Evolutionary conservation across 2,113 vertebrate genomes (phyloP).

Genomic region (Dissostichus mawsoni): DNA sequence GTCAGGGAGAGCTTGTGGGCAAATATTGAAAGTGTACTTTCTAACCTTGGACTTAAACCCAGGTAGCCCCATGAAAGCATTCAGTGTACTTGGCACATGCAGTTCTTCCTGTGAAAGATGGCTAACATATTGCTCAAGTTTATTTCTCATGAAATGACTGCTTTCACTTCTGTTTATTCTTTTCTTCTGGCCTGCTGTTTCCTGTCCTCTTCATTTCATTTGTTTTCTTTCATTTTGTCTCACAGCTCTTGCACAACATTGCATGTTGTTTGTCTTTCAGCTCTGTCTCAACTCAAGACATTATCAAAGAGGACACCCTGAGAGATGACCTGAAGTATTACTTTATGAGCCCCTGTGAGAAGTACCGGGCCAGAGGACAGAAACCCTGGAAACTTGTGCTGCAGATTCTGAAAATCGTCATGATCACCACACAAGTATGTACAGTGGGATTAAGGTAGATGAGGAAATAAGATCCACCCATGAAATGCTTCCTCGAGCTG

Average conservation of each 20-base stretch:
- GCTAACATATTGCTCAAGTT: background rate
- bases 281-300: conserved; percentile 80
- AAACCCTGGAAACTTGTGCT: conserved; percentile 95
- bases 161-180: conserved; percentile 59
- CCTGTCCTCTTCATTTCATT: background rate
- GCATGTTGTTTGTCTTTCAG: conserved; percentile 62
- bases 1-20: background rate
- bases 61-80: conserved; percentile 53
- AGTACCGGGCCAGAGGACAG: conserved; percentile 91
- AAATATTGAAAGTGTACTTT: conserved; percentile 38
- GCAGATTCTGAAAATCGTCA: conserved; percentile 96
- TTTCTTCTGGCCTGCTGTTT: background rate
- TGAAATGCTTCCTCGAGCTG: conserved; percentile 3
- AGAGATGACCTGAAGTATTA: conserved; percentile 95
- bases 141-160: background rate
- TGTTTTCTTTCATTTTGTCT: background rate
- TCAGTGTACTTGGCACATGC: conserved; percentile 42
- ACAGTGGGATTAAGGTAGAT: background rate
- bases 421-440: conserved; percentile 95
- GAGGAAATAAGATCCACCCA: background rate
- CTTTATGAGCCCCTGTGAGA: conserved; percentile 99
- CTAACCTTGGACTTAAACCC: conserved; percentile 74
- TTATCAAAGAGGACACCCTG: conserved; percentile 84
- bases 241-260: background rate
- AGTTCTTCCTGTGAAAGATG: conserved; percentile 37